These are phyloP conservation scores for Leucopsar rothschildi DNA, from an alignment of 2,113 vertebrate genomes.

Conservation along the genomic window DNA sequence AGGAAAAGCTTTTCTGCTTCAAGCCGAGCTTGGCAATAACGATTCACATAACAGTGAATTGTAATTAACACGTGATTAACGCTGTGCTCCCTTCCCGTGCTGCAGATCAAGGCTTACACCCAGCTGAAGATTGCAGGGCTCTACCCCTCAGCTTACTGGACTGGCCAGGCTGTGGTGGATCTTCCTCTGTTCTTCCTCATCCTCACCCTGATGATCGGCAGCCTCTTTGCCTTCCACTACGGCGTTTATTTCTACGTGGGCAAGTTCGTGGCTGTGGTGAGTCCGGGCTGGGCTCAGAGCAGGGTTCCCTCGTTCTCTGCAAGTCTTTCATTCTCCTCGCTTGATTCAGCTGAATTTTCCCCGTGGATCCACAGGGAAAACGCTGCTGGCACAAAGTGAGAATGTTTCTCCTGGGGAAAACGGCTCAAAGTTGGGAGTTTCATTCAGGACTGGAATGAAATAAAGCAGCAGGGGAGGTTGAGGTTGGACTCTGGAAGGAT, in stretches of 20 bases:
- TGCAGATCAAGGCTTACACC: conserved; percentile 90
- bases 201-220: conserved; percentile 82
- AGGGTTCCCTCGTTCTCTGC: rapidly evolving
- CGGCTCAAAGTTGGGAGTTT: neutral
- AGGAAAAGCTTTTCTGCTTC: neutral
- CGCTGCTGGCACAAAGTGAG: neutral
- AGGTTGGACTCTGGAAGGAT: neutral
- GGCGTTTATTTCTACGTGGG: conserved; percentile 81
- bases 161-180: conserved; percentile 87
- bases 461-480: neutral
- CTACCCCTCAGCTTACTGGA: conserved; percentile 94
- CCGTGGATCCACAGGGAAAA: rapidly evolving
- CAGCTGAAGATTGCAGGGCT: conserved; percentile 92
- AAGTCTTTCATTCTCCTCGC: rapidly evolving
- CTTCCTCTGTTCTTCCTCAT: conserved; percentile 87
- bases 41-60: rapidly evolving
- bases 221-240: conserved; percentile 88
- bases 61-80: rapidly evolving
- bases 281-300: neutral
- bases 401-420: rapidly evolving
- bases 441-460: neutral
- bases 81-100: rapidly evolving
- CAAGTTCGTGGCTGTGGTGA: conserved; percentile 87
- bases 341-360: neutral
- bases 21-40: neutral